Evolutionary conservation across 2,888 invertebrate species (phyloP), one percentile per base, ranked within the genome.

Genomic region (Ophion costatus): DNA sequence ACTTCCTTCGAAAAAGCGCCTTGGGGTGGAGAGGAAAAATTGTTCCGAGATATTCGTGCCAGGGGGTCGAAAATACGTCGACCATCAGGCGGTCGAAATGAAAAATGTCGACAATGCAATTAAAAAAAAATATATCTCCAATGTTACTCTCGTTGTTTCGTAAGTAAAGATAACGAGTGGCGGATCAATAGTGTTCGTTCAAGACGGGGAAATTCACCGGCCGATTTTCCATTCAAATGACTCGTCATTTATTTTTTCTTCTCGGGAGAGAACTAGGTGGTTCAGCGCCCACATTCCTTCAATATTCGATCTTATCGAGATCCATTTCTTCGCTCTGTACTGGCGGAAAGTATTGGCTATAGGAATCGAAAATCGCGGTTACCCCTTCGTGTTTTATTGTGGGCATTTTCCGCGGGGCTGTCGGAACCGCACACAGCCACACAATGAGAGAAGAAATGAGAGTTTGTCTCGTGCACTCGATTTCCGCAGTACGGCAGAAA

Each of bases 321-420:
- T 56, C 57, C 24, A 75, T 82, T 78, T 79, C 42, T 66, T 64
- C 33, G 59, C 56, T 45, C 63, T n/a, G 10, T 2, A 20, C 14
- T 69, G 14, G n/a, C 17, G 57, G 66, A 71, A 80, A 84, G 71
- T 79, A 71, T 70, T 59, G 79, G 51, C 81, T 69, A 78, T 79
- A n/a, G 51, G 33, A 80, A 84, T 84, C 59, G 82, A 76, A 79
- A 82, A 82, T 75, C 84, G 22, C 75, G 29, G 78, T 75, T 59
- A 24, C 59, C 63, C 29, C 42, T 57, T 59, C 56, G 56, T 29
- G 42, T 45, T 73, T 61, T 24, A 6, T 29, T 57, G 64, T 33
- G 29, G n/a, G 66, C 80, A 66, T 69, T 80, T 80, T 42, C 56
- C 38, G 42, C 22, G 63, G 4, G 51, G 51, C 51, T 51, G 67